Evolutionary conservation across 2,797 vertebrate species (phyloP).

Genomic region (Myioborus miniatus): DNA sequence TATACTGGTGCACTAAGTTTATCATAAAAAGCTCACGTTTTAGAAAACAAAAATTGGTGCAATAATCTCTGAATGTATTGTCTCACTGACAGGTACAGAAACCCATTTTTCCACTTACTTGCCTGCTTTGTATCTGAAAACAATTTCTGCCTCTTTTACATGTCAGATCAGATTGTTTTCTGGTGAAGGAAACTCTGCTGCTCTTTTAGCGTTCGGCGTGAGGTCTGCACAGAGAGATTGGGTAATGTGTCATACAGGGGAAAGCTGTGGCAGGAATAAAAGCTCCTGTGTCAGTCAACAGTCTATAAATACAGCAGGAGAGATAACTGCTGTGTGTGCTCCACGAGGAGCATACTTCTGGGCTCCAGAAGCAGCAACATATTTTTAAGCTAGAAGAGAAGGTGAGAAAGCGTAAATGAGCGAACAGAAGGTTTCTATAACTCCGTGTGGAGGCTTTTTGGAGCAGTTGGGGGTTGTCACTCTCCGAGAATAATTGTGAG

Average conservation of each 20-base stretch:
- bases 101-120: neutral
- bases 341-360: neutral
- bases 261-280: neutral
- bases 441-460: neutral
- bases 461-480: neutral
- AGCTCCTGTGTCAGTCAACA: neutral
- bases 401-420: neutral
- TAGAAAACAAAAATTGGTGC: slow-evolving; percentile 4
- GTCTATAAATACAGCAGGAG: neutral
- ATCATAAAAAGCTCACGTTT: slow-evolving; percentile 13
- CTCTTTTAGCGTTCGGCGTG: accelerated
- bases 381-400: neutral
- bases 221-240: neutral
- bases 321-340: neutral
- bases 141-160: neutral
- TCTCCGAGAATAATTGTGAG: neutral
- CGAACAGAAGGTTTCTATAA: neutral
- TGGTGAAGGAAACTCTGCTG: neutral
- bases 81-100: neutral
- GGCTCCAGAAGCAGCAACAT: neutral
- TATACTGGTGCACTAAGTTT: slow-evolving; percentile 2
- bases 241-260: neutral
- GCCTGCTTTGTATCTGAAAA: neutral
- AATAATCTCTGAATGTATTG: neutral
- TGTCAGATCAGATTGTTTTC: neutral